Conservation (phyloP, 2,888 invertebrate genomes). For the Tupiocoris notatus region DNA sequence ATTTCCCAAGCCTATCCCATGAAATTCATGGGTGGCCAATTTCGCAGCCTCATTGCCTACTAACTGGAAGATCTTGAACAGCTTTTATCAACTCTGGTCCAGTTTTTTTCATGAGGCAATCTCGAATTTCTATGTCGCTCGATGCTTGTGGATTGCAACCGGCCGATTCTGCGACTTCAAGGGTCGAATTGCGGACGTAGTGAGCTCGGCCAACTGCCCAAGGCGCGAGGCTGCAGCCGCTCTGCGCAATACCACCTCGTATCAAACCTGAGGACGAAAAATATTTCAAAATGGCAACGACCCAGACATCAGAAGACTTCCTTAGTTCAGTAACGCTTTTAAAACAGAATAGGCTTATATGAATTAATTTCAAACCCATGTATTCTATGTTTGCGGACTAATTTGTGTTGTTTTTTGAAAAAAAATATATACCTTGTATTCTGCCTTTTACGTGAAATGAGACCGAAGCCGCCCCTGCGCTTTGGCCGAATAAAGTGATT, state of each 20-base stretch:
- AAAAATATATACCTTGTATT: constrained; percentile 19
- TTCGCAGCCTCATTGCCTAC: no score
- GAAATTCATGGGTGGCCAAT: no score
- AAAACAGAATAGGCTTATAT: no score
- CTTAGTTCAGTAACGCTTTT: no score
- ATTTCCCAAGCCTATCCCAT: no score
- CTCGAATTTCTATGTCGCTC: constrained; percentile 15
- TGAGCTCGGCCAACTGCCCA: constrained; percentile 47
- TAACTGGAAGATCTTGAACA: constrained; percentile 40
- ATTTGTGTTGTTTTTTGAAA: no score
- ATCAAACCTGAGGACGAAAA: background rate
- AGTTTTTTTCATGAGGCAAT: constrained; percentile 37
- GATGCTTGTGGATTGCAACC: constrained; percentile 16
- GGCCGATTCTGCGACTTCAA: constrained; percentile 57
- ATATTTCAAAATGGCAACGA: no score
- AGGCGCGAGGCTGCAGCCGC: constrained; percentile 49
- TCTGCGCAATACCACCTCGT: constrained; percentile 49
- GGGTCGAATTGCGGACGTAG: constrained; percentile 54
- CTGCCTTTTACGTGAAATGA: constrained; percentile 39
- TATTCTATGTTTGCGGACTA: no score
- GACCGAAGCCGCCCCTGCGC: constrained; percentile 43
- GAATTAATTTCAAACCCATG: no score
- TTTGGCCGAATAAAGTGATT: constrained; percentile 44
- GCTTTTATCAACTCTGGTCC: constrained; percentile 36
- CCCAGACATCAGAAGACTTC: no score